Conservation (phyloP, 2,797 vertebrate genomes). For the Poeciliopsis presidionis region DNA sequence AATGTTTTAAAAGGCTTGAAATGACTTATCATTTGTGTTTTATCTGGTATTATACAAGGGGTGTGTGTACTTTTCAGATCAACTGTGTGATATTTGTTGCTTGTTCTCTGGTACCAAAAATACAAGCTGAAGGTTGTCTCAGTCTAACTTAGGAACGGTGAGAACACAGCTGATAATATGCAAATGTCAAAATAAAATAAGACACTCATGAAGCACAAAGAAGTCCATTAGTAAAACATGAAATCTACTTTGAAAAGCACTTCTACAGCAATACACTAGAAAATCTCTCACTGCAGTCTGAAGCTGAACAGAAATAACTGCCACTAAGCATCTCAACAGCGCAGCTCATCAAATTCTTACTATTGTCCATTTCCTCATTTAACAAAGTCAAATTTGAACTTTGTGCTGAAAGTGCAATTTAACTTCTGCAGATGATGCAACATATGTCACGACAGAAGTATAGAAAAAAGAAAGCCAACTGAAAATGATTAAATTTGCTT, state of each 20-base stretch:
- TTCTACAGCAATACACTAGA: no score
- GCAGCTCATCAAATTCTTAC: conserved; percentile 17
- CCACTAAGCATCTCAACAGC: conserved; percentile 2
- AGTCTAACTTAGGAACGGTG: conserved; percentile 31
- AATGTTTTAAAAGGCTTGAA: neutral
- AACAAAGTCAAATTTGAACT: conserved; percentile 21
- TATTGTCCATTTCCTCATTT: conserved; percentile 53
- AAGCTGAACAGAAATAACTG: neutral
- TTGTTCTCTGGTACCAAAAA: conserved; percentile 34
- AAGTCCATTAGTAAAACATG: neutral
- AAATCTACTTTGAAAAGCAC: neutral
- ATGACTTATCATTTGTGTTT: neutral
- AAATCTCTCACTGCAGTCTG: neutral
- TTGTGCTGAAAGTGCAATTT: conserved; percentile 53
- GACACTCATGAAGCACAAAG: neutral
- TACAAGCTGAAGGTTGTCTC: conserved; percentile 21
- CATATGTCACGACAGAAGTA: neutral
- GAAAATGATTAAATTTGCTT: neutral
- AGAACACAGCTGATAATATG: conserved; percentile 9
- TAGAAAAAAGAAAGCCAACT: neutral
- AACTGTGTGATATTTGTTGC: neutral
- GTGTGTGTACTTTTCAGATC: neutral
- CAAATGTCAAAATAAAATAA: conserved; percentile 8
- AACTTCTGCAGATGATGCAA: conserved; percentile 16
- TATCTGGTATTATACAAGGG: neutral